phyloP scores from a whole-genome alignment of 1,140 invertebrate genomes.

The Caenorhabditis inopinata region DNA sequence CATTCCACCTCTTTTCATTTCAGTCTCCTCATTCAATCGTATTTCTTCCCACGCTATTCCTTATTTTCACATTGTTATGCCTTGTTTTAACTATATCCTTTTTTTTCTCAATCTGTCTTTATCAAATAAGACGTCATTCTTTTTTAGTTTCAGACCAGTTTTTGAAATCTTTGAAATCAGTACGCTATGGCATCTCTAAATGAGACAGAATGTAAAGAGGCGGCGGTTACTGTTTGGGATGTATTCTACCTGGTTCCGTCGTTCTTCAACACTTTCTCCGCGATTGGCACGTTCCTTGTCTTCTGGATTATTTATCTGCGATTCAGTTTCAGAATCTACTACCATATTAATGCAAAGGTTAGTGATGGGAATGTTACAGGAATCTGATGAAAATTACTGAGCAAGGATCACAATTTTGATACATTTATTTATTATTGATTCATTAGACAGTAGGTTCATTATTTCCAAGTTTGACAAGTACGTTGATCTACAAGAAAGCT shows the following conservation, averaged over 20 bases:
- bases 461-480: no score
- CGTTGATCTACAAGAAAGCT: no score
- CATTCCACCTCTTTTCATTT: neutral
- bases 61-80: neutral
- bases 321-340: neutral
- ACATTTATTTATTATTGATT: no score
- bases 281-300: neutral
- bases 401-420: no score
- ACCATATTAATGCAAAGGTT: neutral
- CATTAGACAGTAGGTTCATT: no score
- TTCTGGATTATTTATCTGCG: neutral
- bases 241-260: neutral
- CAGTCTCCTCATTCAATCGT: constrained; percentile 18
- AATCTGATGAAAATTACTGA: no score
- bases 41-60: neutral
- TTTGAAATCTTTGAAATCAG: no score
- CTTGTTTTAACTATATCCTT: neutral
- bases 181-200: no score
- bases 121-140: no score
- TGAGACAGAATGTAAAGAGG: neutral
- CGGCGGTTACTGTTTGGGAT: neutral
- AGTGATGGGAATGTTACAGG: neutral
- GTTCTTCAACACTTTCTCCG: neutral
- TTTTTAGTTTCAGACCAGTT: no score
- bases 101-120: neutral